These are phyloP conservation scores for Sphaerophoria rueppellii DNA, from an alignment of 2,888 invertebrate genomes.

Conservation along the genomic window DNA sequence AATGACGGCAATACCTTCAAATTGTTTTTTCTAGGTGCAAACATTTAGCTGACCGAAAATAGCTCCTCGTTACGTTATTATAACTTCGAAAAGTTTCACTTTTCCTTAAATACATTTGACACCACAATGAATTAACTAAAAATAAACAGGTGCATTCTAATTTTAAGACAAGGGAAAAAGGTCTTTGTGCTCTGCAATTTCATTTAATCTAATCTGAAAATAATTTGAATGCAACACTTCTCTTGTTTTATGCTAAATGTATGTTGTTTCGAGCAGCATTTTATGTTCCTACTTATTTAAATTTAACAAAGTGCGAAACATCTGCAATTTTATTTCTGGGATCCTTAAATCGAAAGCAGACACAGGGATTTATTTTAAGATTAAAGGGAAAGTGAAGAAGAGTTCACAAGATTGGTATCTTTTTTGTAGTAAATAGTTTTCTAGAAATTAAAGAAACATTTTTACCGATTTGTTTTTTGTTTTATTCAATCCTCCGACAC, in stretches of 20 bases:
- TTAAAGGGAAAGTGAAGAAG: conserved; percentile 7
- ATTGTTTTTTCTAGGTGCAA: too few species aligned
- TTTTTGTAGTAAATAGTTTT: too few species aligned
- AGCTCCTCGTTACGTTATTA: too few species aligned
- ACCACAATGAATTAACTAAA: conserved; percentile 1
- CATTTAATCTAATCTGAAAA: conserved; percentile 36
- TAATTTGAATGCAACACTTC: conserved; percentile 37
- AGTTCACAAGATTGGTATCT: neutral
- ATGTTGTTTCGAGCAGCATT: neutral
- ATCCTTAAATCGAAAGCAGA: conserved; percentile 20
- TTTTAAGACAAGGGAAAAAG: conserved; percentile 37
- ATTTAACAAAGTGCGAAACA: conserved; percentile 24
- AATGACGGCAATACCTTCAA: too few species aligned
- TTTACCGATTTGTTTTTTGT: too few species aligned
- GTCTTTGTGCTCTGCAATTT: conserved; percentile 38
- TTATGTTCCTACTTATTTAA: conserved; percentile 2
- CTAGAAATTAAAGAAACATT: too few species aligned
- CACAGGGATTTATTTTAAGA: conserved; percentile 15
- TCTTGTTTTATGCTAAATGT: neutral
- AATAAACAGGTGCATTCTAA: conserved; percentile 46
- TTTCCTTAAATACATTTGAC: too few species aligned
- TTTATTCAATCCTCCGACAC: too few species aligned
- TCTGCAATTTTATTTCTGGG: conserved; percentile 27
- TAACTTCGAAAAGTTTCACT: neutral
- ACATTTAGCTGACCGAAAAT: too few species aligned